These are phyloP conservation scores for Cygnus atratus DNA, from an alignment of 2,113 vertebrate genomes.

Conservation along the genomic window DNA sequence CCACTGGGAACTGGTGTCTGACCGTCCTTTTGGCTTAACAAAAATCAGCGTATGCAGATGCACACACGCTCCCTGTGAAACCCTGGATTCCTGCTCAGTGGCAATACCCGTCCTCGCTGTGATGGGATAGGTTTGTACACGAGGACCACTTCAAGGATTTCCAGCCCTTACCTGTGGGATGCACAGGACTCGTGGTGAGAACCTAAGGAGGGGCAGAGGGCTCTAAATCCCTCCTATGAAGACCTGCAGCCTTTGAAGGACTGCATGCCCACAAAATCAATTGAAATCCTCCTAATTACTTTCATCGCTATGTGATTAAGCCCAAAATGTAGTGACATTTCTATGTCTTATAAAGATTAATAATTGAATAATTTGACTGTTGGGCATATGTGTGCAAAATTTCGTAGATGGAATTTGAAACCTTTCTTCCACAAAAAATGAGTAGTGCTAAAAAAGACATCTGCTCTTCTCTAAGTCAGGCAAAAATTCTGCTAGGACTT, in stretches of 20 bases:
- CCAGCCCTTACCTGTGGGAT: neutral
- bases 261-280: neutral
- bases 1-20: neutral
- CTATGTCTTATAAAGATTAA: neutral
- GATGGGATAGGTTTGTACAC: accelerated
- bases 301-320: neutral
- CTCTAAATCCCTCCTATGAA: neutral
- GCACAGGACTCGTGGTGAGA: neutral
- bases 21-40: neutral
- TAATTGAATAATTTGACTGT: conserved; percentile 32
- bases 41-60: neutral
- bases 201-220: neutral
- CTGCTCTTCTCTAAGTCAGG: conserved; percentile 31
- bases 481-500: conserved; percentile 26
- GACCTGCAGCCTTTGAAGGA: neutral
- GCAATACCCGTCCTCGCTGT: neutral
- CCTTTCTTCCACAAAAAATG: conserved; percentile 45
- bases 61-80: accelerated
- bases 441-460: conserved; percentile 45
- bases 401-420: conserved; percentile 43
- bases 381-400: conserved; percentile 29
- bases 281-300: neutral
- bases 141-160: neutral
- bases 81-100: neutral
- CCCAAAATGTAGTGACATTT: neutral